A percentile compares a stretch with the other conserved stretches of the same genome.
Conservation (phyloP, 2,797 vertebrate genomes). For the Tachyglossus aculeatus region DNA sequence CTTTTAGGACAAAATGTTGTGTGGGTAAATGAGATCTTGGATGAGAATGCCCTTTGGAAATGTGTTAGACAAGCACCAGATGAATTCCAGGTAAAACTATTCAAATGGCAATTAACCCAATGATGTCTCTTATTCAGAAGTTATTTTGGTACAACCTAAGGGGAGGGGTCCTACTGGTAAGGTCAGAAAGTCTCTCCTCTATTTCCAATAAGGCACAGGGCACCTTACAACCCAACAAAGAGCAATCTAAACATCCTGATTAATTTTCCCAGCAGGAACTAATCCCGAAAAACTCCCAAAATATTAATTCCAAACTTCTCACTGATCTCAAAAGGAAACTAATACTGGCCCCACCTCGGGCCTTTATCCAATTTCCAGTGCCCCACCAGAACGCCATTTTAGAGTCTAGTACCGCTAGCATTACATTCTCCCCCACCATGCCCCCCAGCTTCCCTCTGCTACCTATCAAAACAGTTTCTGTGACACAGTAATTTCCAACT, state of each 20-base stretch:
- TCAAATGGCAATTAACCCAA: neutral
- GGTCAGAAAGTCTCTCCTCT: constrained; percentile 2
- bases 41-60: no score
- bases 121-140: constrained; percentile 14
- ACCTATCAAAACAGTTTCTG: no score
- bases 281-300: constrained; percentile 25
- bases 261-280: constrained; percentile 33
- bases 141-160: neutral
- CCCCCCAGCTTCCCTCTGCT: no score
- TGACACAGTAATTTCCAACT: no score
- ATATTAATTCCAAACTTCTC: constrained; percentile 21
- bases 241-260: constrained; percentile 34
- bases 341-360: constrained; percentile 11
- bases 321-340: constrained; percentile 27
- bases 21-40: no score
- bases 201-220: neutral
- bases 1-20: no score
- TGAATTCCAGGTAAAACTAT: no score
- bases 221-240: constrained; percentile 22
- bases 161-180: neutral
- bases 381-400: neutral
- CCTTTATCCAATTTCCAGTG: constrained; percentile 12
- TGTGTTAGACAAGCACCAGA: no score
- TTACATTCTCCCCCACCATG: no score
- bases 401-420: no score